These are phyloP conservation scores for Cuculus canorus DNA, from an alignment of 2,797 vertebrate species.

Conservation along the genomic window DNA sequence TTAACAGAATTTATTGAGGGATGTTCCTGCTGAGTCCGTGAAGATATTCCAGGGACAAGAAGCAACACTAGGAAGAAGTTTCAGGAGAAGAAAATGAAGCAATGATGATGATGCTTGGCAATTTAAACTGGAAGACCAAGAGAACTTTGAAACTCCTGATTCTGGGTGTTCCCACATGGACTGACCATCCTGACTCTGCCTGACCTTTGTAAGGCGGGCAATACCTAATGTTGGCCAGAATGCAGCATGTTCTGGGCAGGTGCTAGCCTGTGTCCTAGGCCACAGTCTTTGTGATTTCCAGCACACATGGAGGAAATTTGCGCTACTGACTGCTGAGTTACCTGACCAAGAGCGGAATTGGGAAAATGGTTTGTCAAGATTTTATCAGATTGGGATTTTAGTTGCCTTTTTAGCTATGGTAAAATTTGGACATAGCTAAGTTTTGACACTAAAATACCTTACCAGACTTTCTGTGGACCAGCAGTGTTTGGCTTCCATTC, in stretches of 20 bases:
- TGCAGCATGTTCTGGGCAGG: not conserved
- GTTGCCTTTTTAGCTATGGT: not conserved
- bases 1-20: not conserved
- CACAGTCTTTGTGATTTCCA: not conserved
- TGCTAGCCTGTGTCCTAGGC: not conserved
- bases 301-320: not conserved
- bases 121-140: not conserved
- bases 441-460: not conserved
- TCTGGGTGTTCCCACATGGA: not conserved
- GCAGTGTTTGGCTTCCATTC: not conserved
- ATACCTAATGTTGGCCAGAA: not conserved
- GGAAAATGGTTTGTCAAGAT: not conserved
- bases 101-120: not conserved
- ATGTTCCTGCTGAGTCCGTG: not conserved
- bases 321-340: not conserved
- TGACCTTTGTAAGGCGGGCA: not conserved
- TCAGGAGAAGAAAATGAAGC: not conserved
- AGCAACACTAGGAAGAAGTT: not conserved
- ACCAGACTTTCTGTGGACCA: not conserved
- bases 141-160: not conserved
- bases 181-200: not conserved
- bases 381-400: not conserved
- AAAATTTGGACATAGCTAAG: not conserved
- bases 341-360: not conserved
- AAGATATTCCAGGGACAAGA: not conserved